phyloP scores from a whole-genome alignment of 2,888 invertebrate genomes.

The Microctonus hyperodae region DNA sequence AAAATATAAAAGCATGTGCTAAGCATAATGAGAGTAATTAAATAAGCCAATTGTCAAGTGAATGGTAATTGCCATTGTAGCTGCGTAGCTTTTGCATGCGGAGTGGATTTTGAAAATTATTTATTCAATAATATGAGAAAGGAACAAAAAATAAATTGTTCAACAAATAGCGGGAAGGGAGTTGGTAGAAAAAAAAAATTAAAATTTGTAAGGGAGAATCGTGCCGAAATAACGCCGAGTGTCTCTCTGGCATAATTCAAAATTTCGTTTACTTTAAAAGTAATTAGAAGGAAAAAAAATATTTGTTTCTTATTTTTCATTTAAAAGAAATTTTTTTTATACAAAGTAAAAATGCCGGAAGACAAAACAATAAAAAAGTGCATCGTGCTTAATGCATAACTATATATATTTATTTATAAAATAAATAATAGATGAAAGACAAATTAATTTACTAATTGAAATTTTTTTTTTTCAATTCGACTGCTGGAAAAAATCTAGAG shows the following conservation, averaged over 20 bases:
- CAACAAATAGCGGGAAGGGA: background rate
- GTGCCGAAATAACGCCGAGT: slow-evolving; percentile 5
- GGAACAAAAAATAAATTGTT: background rate
- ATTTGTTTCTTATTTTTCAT: background rate
- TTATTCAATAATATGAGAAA: slow-evolving; percentile 29
- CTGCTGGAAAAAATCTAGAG: background rate
- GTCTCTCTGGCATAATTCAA: background rate
- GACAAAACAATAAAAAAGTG: background rate
- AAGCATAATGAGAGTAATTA: slow-evolving; percentile 10
- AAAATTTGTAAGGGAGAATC: background rate
- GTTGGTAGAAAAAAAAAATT: slow-evolving; percentile 16
- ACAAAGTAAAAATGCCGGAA: background rate
- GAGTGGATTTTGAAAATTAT: slow-evolving; percentile 43
- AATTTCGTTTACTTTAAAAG: background rate
- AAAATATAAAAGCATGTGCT: background rate
- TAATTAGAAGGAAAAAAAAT: background rate
- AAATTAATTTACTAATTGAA: background rate
- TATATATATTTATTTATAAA: background rate
- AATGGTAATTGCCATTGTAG: slow-evolving; percentile 45
- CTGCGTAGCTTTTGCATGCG: slow-evolving; percentile 53
- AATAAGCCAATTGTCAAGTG: slow-evolving; percentile 34
- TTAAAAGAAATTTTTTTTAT: background rate
- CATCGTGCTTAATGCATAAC: slow-evolving; percentile 1
- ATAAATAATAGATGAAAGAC: background rate
- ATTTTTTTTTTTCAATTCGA: background rate